Percentiles rank a stretch among this genome's conserved stretches.
phyloP scores from a whole-genome alignment of 2,113 vertebrate genomes.

The Vidua macroura region DNA sequence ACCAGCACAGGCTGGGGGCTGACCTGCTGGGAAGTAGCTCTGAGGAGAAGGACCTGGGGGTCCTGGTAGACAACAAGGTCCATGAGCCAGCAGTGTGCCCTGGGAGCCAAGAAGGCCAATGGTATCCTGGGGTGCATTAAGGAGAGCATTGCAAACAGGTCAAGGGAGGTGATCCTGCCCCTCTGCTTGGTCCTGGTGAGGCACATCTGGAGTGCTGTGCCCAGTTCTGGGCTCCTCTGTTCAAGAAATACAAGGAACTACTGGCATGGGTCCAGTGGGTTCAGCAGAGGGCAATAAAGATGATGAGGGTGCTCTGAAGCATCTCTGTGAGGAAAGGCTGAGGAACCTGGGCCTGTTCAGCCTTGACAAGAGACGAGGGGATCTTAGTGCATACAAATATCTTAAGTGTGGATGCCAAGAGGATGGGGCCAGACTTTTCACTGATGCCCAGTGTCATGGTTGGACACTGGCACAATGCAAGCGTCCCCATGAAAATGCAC shows the following conservation, averaged over 20 bases:
- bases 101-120: too few relatives aligned
- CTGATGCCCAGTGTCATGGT: not conserved
- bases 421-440: not conserved
- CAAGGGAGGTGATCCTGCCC: not conserved
- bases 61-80: not conserved
- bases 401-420: not conserved
- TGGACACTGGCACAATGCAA: too few relatives aligned
- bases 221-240: not conserved
- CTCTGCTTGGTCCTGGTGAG: not conserved
- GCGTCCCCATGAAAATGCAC: too few relatives aligned
- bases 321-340: not conserved
- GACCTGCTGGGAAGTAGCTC: not conserved
- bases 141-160: not conserved
- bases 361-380: fast-evolving
- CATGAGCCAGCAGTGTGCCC: not conserved
- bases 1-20: not conserved
- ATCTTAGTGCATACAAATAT: not conserved
- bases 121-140: not conserved
- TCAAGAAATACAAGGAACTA: not conserved
- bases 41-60: not conserved
- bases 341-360: not conserved
- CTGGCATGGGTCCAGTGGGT: not conserved
- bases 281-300: not conserved
- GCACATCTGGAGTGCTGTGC: not conserved
- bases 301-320: not conserved